Evolutionary conservation across 1,140 invertebrate genomes (phyloP).

Genomic region (Pristionchus pacificus): DNA sequence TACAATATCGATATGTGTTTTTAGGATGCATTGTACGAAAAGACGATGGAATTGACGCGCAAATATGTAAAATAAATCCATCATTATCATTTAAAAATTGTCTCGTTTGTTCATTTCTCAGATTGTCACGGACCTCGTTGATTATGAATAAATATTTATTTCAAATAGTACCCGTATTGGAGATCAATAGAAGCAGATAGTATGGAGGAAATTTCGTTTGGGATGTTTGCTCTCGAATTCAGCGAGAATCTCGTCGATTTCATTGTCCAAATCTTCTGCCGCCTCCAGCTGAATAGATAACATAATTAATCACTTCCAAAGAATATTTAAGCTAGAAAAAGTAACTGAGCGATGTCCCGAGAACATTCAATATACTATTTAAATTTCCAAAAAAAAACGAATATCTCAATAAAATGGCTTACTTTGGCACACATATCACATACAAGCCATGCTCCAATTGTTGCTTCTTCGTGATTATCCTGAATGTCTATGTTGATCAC

Average conservation of each 20-base stretch:
- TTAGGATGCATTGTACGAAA: too few relatives aligned
- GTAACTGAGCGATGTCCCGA: neutral
- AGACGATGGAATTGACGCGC: too few relatives aligned
- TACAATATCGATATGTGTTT: too few relatives aligned
- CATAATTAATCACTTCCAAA: too few relatives aligned
- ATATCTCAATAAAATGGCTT: too few relatives aligned
- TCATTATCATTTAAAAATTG: too few relatives aligned
- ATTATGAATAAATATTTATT: too few relatives aligned
- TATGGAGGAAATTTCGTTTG: slow-evolving; percentile 81
- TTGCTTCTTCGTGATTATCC: slow-evolving; percentile 99
- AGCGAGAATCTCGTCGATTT: slow-evolving; percentile 91
- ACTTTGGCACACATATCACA: slow-evolving; percentile 75
- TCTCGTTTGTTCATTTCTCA: neutral
- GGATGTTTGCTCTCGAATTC: slow-evolving; percentile 83
- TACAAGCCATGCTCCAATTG: slow-evolving; percentile 97
- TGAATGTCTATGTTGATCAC: slow-evolving; percentile 98
- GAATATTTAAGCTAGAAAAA: too few relatives aligned
- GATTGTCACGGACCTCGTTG: neutral
- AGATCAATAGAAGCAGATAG: slow-evolving; percentile 81
- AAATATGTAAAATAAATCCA: too few relatives aligned
- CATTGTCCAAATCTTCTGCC: slow-evolving; percentile 91
- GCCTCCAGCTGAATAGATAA: slow-evolving; percentile 69
- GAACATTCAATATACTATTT: slow-evolving; percentile 15
- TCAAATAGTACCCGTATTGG: too few relatives aligned
- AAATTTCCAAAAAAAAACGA: neutral